Evolutionary conservation across 37 sponge, comb jelly and placozoan genomes (phyloP).

Genomic region (Agelas oroides): DNA sequence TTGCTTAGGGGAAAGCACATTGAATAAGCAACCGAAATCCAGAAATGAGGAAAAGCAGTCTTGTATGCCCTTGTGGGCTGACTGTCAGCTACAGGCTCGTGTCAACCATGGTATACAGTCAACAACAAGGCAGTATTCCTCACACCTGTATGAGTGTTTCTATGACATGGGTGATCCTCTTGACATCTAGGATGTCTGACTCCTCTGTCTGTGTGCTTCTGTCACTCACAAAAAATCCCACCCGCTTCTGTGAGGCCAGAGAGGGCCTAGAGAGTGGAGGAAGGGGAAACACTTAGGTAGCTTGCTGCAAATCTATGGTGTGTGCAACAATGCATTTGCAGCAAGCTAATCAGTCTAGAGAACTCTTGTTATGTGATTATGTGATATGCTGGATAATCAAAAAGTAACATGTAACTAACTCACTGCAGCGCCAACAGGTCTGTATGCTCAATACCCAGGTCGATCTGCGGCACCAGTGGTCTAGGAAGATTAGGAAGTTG

Average conservation of each 20-base stretch:
- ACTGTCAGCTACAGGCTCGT: too few species aligned
- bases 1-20: too few species aligned
- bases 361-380: too few species aligned
- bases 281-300: background rate
- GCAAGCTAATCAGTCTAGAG: too few species aligned
- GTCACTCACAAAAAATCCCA: constrained; percentile 43
- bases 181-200: constrained; percentile 62
- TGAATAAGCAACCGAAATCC: too few species aligned
- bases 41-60: too few species aligned
- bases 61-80: too few species aligned
- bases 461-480: constrained; percentile 65
- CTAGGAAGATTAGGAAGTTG: constrained; percentile 75
- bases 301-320: too few species aligned
- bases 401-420: background rate
- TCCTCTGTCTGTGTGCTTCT: constrained; percentile 52
- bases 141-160: constrained; percentile 44
- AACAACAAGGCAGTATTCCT: too few species aligned
- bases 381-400: too few species aligned
- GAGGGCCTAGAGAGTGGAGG: background rate
- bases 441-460: constrained; percentile 35
- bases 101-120: too few species aligned
- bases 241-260: constrained; percentile 12
- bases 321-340: too few species aligned
- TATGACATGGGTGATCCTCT: constrained; percentile 34
- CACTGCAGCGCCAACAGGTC: constrained; percentile 23